phyloP scores from a whole-genome alignment of 2,113 vertebrate species.

The Perca flavescens region DNA sequence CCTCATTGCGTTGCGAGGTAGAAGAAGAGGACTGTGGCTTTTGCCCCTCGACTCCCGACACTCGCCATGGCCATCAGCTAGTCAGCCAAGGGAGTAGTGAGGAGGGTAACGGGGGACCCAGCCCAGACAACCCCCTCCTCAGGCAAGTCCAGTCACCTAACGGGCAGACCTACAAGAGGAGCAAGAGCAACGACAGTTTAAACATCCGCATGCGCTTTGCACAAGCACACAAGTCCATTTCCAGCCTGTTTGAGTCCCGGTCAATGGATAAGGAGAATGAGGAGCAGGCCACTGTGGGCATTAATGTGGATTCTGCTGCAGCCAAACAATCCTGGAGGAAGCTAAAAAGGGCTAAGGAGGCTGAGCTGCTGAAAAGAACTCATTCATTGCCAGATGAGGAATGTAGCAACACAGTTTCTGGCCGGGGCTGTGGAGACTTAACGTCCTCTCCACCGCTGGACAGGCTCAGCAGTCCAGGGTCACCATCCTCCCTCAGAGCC shows the following conservation, averaged over 20 bases:
- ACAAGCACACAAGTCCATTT: conserved; percentile 89
- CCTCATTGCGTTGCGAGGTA: conserved; percentile 29
- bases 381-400: conserved; percentile 58
- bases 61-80: conserved; percentile 39
- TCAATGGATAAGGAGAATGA: conserved; percentile 83
- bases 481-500: conserved; percentile 47
- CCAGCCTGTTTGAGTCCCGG: conserved; percentile 88
- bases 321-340: conserved; percentile 82
- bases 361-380: conserved; percentile 76
- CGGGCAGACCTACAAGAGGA: conserved; percentile 75
- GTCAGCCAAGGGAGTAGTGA: conserved; percentile 25
- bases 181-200: conserved; percentile 83
- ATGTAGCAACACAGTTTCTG: not conserved
- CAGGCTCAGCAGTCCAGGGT: conserved; percentile 35
- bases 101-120: conserved; percentile 34
- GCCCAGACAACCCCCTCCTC: conserved; percentile 43
- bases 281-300: conserved; percentile 71
- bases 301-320: conserved; percentile 77
- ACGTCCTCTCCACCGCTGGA: conserved; percentile 36
- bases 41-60: conserved; percentile 20
- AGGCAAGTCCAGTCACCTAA: conserved; percentile 62
- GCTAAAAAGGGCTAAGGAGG: conserved; percentile 81
- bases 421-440: conserved; percentile 18
- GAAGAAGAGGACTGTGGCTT: conserved; percentile 28
- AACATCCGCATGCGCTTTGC: conserved; percentile 85